A percentile compares a stretch with the other conserved stretches of the same genome.
These are phyloP conservation scores for Manduca sexta DNA, from an alignment of 1,140 invertebrate genomes.

Conservation along the genomic window DNA sequence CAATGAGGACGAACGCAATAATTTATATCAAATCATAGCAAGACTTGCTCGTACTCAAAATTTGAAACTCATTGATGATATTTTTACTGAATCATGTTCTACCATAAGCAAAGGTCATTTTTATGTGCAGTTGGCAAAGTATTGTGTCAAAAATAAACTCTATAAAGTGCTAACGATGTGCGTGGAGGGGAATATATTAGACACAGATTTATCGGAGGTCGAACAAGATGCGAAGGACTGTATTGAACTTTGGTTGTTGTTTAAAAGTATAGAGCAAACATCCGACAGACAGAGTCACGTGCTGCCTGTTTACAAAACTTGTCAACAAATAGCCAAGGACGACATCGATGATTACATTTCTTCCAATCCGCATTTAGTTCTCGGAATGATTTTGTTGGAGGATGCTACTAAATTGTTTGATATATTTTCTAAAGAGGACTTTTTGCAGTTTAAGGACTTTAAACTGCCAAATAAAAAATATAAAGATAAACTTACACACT, in stretches of 20 bases:
- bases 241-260: slow-evolving; percentile 67
- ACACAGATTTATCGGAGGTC: slow-evolving; percentile 49
- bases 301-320: slow-evolving; percentile 66
- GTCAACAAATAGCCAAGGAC: slow-evolving; percentile 61
- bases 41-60: slow-evolving; percentile 72
- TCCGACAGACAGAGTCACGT: slow-evolving; percentile 64
- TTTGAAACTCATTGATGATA: slow-evolving; percentile 69
- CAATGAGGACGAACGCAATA: slow-evolving; percentile 63
- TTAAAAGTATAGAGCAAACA: slow-evolving; percentile 65
- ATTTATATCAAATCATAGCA: slow-evolving; percentile 70
- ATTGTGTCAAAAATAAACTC: slow-evolving; percentile 72
- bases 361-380: slow-evolving; percentile 57
- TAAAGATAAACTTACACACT: slow-evolving; percentile 63
- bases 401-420: slow-evolving; percentile 63
- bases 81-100: slow-evolving; percentile 71
- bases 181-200: slow-evolving; percentile 57
- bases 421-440: slow-evolving; percentile 61
- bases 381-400: slow-evolving; percentile 66
- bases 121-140: slow-evolving; percentile 70
- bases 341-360: slow-evolving; percentile 61
- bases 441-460: slow-evolving; percentile 60
- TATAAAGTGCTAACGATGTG: slow-evolving; percentile 68
- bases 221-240: slow-evolving; percentile 59
- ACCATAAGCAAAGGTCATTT: slow-evolving; percentile 73
- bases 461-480: slow-evolving; percentile 58